Conservation (phyloP, 2,797 vertebrate species). For the Vireo griseus region DNA sequence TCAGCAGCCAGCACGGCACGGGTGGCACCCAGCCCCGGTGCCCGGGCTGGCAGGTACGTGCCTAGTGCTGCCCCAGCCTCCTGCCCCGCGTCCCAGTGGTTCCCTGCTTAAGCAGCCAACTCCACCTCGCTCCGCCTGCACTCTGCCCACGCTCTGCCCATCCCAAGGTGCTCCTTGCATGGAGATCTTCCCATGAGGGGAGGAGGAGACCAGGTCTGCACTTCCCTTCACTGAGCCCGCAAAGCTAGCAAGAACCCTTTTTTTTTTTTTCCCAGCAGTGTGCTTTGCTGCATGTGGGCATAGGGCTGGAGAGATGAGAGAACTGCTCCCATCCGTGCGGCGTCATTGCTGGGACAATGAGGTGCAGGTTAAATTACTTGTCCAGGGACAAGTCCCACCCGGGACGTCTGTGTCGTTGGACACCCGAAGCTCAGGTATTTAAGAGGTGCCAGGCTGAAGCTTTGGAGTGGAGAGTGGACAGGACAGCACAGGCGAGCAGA, state of each 20-base stretch:
- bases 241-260: background rate
- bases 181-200: background rate
- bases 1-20: background rate
- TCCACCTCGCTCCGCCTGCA: rapidly evolving
- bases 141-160: background rate
- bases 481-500: rapidly evolving
- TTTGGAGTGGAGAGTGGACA: background rate
- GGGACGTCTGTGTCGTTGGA: background rate
- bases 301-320: rapidly evolving
- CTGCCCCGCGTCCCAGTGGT: rapidly evolving
- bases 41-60: background rate
- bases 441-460: background rate
- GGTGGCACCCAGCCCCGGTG: background rate
- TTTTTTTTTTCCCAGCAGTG: background rate
- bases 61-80: background rate
- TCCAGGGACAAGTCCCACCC: background rate
- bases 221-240: rapidly evolving
- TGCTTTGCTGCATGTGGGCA: rapidly evolving
- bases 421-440: rapidly evolving
- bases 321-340: background rate
- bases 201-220: background rate
- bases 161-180: background rate
- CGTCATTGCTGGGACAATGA: background rate
- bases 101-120: background rate
- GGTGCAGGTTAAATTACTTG: background rate